phyloP scores from a whole-genome alignment of 2,797 vertebrate species.

The Apogon talboti region DNA sequence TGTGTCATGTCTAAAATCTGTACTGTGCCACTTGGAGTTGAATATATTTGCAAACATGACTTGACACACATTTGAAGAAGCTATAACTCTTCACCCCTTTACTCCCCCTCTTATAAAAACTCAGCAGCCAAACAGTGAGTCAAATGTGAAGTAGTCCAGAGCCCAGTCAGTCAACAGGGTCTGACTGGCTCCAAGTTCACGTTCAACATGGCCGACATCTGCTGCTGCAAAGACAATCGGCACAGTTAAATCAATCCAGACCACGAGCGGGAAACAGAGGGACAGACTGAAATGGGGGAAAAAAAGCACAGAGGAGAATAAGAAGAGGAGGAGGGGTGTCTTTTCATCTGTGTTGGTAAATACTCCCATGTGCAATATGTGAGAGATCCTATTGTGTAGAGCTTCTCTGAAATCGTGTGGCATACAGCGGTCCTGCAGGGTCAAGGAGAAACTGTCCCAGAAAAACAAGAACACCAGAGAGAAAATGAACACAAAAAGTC shows the following conservation, averaged over 20 bases:
- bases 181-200: slow-evolving; percentile 40
- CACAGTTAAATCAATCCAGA: slow-evolving; percentile 77
- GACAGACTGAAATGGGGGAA: slow-evolving; percentile 16
- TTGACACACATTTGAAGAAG: not conserved
- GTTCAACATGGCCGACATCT: slow-evolving; percentile 76
- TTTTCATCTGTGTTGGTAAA: slow-evolving; percentile 69
- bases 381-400: slow-evolving; percentile 59
- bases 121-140: slow-evolving; percentile 42
- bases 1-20: too few relatives aligned
- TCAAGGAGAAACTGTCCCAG: slow-evolving; percentile 43
- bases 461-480: slow-evolving; percentile 16
- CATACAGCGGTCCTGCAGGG: slow-evolving; percentile 23
- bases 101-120: slow-evolving; percentile 2
- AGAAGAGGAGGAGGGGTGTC: slow-evolving; percentile 19
- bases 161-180: not conserved
- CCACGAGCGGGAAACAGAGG: slow-evolving; percentile 40
- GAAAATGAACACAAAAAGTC: slow-evolving; percentile 20
- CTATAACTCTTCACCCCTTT: not conserved
- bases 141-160: slow-evolving; percentile 40
- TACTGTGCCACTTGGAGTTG: not conserved
- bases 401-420: slow-evolving; percentile 36
- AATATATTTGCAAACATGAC: slow-evolving; percentile 4
- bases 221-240: slow-evolving; percentile 59
- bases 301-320: slow-evolving; percentile 2
- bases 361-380: slow-evolving; percentile 65